Evolutionary conservation across 2,888 invertebrate species (phyloP).

Genomic region (Eupithecia subumbrata): DNA sequence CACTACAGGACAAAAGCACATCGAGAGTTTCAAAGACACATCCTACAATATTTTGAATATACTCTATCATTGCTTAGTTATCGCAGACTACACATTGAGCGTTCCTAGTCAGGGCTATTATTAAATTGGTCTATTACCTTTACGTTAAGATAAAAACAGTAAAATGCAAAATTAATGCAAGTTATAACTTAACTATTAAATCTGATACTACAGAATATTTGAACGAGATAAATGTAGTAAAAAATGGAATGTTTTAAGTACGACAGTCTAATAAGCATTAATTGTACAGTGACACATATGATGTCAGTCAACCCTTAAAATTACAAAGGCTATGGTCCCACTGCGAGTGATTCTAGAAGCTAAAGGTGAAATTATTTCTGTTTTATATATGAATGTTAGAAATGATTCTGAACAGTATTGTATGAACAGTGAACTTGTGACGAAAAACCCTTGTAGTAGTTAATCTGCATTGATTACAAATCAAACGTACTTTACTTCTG

Average conservation of each 20-base stretch:
- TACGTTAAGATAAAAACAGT: constrained; percentile 58
- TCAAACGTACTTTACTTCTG: background rate
- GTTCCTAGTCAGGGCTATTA: constrained; percentile 75
- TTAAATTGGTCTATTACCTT: constrained; percentile 60
- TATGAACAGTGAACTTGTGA: background rate
- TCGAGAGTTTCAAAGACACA: constrained; percentile 81
- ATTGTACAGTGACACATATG: constrained; percentile 66
- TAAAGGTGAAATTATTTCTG: background rate
- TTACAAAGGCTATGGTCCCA: constrained; percentile 56
- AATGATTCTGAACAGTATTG: background rate
- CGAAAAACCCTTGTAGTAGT: background rate
- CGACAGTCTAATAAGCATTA: constrained; percentile 77
- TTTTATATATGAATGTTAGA: background rate
- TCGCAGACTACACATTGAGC: constrained; percentile 79
- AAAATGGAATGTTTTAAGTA: constrained; percentile 83
- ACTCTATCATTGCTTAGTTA: constrained; percentile 63
- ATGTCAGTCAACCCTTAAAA: constrained; percentile 76
- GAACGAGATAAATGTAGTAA: constrained; percentile 66
- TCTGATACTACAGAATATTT: constrained; percentile 61
- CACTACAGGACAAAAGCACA: constrained; percentile 82
- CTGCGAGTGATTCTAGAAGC: constrained; percentile 44
- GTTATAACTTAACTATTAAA: constrained; percentile 69
- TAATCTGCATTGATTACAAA: background rate
- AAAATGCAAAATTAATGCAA: constrained; percentile 69
- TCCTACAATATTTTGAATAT: constrained; percentile 77